Evolutionary conservation across 2,113 vertebrate genomes (phyloP).

Genomic region (Mustela nigripes): DNA sequence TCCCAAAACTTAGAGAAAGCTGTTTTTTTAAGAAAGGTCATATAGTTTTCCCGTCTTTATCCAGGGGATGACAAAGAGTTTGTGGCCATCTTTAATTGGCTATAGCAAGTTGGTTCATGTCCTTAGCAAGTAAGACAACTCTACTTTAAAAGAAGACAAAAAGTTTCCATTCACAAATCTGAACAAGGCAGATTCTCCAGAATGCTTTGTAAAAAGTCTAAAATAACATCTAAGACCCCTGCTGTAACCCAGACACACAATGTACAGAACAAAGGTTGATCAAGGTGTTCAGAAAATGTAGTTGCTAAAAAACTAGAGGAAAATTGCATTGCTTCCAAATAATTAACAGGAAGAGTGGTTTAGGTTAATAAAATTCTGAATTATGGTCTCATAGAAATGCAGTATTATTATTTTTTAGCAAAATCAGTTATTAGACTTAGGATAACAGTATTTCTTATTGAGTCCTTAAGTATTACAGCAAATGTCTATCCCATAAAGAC

Average conservation of each 20-base stretch:
- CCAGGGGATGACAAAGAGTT: neutral
- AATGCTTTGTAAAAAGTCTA: neutral
- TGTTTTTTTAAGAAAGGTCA: neutral
- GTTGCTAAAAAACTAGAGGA: neutral
- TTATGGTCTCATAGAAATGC: neutral
- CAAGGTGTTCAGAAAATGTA: neutral
- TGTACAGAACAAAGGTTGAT: neutral
- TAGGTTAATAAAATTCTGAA: slow-evolving; percentile 9
- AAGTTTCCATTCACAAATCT: neutral
- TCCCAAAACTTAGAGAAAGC: neutral
- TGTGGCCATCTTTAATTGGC: neutral
- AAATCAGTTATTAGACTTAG: neutral
- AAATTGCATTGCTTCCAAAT: neutral
- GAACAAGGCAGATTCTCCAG: neutral
- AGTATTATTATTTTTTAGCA: neutral
- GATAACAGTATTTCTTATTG: neutral
- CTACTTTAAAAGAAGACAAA: neutral
- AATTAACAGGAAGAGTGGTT: neutral
- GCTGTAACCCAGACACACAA: neutral
- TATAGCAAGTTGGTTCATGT: neutral
- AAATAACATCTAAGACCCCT: neutral
- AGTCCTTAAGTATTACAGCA: neutral
- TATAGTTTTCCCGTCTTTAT: neutral
- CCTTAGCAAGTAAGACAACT: neutral
- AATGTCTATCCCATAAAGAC: neutral